Percentiles rank a stretch among this genome's conserved stretches.
Conservation (phyloP, 2,113 vertebrate species). For the Mastomys coucha region DNA sequence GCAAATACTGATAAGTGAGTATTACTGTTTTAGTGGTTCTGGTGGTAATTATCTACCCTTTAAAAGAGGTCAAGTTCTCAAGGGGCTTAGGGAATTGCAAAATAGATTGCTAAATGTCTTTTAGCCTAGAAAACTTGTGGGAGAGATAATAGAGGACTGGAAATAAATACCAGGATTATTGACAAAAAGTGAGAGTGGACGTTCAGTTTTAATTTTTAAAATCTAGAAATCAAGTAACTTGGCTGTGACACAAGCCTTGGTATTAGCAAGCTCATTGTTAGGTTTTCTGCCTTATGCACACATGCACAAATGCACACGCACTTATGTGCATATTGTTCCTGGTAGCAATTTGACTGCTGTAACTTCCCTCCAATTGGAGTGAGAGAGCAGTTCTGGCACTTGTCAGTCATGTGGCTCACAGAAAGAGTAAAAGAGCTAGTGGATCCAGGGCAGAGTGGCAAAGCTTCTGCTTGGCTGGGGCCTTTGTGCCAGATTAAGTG, state of each 20-base stretch:
- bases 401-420: not conserved
- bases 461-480: not conserved
- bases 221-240: not conserved
- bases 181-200: not conserved
- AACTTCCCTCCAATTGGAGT: not conserved
- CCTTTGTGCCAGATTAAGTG: fast-evolving
- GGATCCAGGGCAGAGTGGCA: fast-evolving
- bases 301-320: not conserved
- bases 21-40: not conserved
- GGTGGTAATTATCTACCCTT: constrained; percentile 40
- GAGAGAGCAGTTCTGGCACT: not conserved
- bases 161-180: not conserved
- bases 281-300: not conserved
- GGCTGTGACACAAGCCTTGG: not conserved
- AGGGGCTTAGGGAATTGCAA: constrained; percentile 55
- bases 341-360: too few relatives aligned
- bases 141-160: not conserved
- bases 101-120: constrained; percentile 30
- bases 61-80: constrained; percentile 37
- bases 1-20: not conserved
- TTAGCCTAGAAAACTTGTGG: not conserved
- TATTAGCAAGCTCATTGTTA: not conserved
- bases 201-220: not conserved
- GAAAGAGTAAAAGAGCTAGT: not conserved
- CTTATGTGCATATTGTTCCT: not conserved